Base-by-base conservation (phyloP, 2,888 invertebrate species). In the Coremacera marginata region DNA sequence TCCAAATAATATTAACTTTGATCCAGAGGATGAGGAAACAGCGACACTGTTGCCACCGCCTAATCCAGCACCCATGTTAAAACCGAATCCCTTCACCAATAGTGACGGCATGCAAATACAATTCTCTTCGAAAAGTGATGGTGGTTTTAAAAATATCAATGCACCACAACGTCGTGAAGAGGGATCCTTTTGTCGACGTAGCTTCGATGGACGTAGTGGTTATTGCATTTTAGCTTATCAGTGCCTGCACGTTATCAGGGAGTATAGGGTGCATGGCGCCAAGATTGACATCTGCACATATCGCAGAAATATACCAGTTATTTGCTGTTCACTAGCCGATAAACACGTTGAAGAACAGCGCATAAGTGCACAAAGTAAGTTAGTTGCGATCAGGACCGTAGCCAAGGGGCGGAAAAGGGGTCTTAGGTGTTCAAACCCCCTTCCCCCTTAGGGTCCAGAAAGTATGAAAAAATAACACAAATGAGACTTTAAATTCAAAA, bases 161-260 rank as follows among this genome's bases (percentile, higher is more conserved):
- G 62, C 49, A 9, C 62, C 71, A 8, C 75, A 60, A n/a, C 77
- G 55, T 3, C 76, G 74, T 8, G 77, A 81, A 8, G 88, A 88
- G 75, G 89, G 89, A 2, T 79, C 86, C n/a, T 87, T 88, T 55
- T 89, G 89, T 73, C 84, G 86, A 0, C 85, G 89, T 37, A 86
- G 85, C 70, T 87, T 88, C 70, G 89, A 89, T 78, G 87, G 87
- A 31, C 85, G 84, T 57, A 86, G 84, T 77, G 89, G 89, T n/a
- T 88, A 88, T 76, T 89, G 89, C 75, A 81, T 88, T 3, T 73
- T 86, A 68, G 86, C 88, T 5, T 83, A 85, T 78, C 86, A 88
- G 72, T 89, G 89, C 71, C 78, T 88, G 7, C 88, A 88, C 72
- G 85, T 87, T 9, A 82, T 89, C 49, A 83, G 85, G 0, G 87